Evolutionary conservation across 2,888 invertebrate species (phyloP), one percentile per base, ranked within the genome.

Genomic region (Leptopilina myrica): DNA sequence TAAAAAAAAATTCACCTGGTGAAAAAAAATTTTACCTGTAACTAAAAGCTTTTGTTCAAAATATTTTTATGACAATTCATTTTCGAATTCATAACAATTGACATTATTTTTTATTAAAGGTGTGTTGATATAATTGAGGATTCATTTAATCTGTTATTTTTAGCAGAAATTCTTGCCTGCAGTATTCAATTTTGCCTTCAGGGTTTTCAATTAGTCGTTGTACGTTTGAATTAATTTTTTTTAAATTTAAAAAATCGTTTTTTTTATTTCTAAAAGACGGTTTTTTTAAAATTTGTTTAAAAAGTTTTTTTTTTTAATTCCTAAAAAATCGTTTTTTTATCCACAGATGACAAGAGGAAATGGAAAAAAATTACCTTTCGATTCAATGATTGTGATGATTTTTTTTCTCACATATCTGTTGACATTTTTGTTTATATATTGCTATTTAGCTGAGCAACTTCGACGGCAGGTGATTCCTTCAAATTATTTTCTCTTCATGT

Each of bases 371-470:
- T 67, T 67, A 67, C 67, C 67, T 2, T 6, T 67, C 5, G 6
- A 46, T 20, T 6, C 15, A 20, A 9, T 67, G 12, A 15, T 49
- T 20, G 67, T 49, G 20, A 73, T 73, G 73, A n/a, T 73, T 5
- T 15, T 14, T 8, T 73, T 49, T 33, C 14, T 73, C 0, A n/a
- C 26, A 12, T 73, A 56, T 11, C 33, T 73, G 56, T n/a, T 73
- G 26, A 53, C 12, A 53, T 26, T 26, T n/a, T 79, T 82, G 20
- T 84, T 80, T 11, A 67, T 80, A 9, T 84, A 84, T 15, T 84
- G 84, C 53, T 81, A 78, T 43, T 79, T 81, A n/a, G 79, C 82
- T 1, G 84, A 84, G 62, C 43, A 78, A 62, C 67, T 84, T 5
- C 76, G 77, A 8, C 69, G 56, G 11, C 80, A 82, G 76, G 83